Base-by-base conservation (phyloP, 2,797 vertebrate genomes). In the Poeciliopsis presidionis region DNA sequence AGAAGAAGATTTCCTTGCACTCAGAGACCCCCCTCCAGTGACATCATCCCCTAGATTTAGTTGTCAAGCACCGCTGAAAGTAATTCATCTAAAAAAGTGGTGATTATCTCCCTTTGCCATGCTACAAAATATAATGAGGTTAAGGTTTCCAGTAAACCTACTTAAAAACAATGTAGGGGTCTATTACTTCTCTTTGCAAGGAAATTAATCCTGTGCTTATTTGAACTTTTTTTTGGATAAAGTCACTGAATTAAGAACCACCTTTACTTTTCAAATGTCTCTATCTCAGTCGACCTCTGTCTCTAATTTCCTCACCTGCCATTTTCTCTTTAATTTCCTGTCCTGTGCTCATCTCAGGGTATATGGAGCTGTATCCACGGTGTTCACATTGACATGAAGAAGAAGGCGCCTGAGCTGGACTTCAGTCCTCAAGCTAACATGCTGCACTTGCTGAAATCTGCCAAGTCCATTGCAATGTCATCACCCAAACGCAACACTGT, bases 341-440 rank as follows among this genome's bases (percentile, higher is more conserved):
- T 63, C 51, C 69, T 75, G 63, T 61, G 30, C 67, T 63, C n/a
- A 63, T 84, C 76, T 75, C 93, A 99, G 98, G 98, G 98, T 46
- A 99, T 99, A 88, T 99, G 98, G 95, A 99, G 98, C 91, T 99
- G 98, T 85, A 99, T 99, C 89, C 98, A 99, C 0, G 98, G 98
- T 1, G 97, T 99, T 20, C 98, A 99, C 72, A 98, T 98, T 72
- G 98, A 99, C 74, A 97, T 99, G 93, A 99, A 98, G 89, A 98
- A 97, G 91, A 99, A 98, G 87, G 90, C 96, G 1, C 97, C 97
- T 0, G 97, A 97, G 89, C 96, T 99, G 84, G 96, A 94, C 88
- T 96, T 99, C 90, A 96, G 95, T 84, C 98, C 98, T 81, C 98
- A 99, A 93, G 97, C 97, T 79, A 99, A 99, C 93, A 99, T 99